Percentiles rank a stretch among this genome's conserved stretches.
These are phyloP conservation scores for Pithys albifrons DNA, from an alignment of 2,113 vertebrate genomes.

Conservation along the genomic window DNA sequence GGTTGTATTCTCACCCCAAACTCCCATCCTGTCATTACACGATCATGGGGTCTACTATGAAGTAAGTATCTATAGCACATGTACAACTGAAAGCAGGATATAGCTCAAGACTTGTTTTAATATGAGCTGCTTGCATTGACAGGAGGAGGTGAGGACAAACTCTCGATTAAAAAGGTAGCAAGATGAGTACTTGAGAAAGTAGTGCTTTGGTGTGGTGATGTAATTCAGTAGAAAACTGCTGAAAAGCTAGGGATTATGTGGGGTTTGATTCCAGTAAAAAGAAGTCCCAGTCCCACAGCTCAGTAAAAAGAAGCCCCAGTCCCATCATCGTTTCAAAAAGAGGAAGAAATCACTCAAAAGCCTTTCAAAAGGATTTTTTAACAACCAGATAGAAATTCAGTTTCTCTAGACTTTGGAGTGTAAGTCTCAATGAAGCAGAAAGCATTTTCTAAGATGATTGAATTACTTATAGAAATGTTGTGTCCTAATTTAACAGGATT, in stretches of 20 bases:
- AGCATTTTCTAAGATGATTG: not conserved
- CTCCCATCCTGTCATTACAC: not conserved
- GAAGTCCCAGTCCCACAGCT: not conserved
- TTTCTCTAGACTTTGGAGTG: not conserved
- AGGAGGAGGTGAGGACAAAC: not conserved
- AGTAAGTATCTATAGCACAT: not conserved
- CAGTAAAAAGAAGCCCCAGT: not conserved
- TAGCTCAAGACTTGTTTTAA: not conserved
- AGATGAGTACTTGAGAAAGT: not conserved
- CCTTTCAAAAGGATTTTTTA: not conserved
- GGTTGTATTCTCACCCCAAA: constrained; percentile 6
- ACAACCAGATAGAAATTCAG: not conserved
- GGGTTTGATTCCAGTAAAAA: not conserved
- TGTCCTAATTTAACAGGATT: not conserved
- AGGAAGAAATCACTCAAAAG: not conserved
- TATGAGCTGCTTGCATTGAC: not conserved
- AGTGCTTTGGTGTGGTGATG: not conserved
- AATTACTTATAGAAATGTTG: not conserved
- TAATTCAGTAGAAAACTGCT: not conserved
- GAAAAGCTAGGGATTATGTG: not conserved
- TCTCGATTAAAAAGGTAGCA: not conserved
- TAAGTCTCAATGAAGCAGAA: not conserved
- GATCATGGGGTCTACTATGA: not conserved
- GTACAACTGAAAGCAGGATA: not conserved
- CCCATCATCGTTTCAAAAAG: not conserved